phyloP scores from a whole-genome alignment of 2,797 vertebrate species.

The Simalia tracyae region DNA sequence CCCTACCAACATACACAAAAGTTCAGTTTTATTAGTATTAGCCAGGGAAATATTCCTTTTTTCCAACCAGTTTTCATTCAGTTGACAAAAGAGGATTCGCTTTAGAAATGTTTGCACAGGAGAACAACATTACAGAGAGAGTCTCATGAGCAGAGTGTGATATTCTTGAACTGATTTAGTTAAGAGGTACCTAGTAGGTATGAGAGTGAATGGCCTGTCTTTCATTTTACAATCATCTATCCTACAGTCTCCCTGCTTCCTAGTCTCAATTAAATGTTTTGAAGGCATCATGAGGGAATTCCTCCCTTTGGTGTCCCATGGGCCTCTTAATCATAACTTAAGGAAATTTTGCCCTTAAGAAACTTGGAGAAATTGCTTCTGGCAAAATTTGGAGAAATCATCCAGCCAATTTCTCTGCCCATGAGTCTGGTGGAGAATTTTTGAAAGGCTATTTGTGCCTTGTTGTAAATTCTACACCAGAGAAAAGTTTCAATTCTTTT shows the following conservation, averaged over 20 bases:
- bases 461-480: background rate
- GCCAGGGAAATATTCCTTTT: background rate
- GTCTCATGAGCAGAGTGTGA: background rate
- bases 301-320: background rate
- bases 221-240: background rate
- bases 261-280: background rate
- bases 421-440: background rate
- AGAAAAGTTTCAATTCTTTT: background rate
- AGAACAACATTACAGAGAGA: background rate
- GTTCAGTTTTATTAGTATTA: background rate
- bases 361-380: background rate
- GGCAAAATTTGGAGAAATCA: background rate
- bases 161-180: background rate
- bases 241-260: background rate
- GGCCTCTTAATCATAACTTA: background rate
- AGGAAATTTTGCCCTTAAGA: background rate
- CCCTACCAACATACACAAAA: background rate
- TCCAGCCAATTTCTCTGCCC: background rate
- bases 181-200: background rate
- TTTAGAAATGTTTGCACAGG: background rate
- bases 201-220: background rate
- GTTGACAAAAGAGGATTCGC: background rate
- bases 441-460: background rate
- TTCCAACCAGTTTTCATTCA: background rate
- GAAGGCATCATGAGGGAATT: background rate